A percentile compares a stretch with the other conserved stretches of the same genome.
phyloP scores from a whole-genome alignment of 1,140 invertebrate genomes.

The Coelopa frigida region DNA sequence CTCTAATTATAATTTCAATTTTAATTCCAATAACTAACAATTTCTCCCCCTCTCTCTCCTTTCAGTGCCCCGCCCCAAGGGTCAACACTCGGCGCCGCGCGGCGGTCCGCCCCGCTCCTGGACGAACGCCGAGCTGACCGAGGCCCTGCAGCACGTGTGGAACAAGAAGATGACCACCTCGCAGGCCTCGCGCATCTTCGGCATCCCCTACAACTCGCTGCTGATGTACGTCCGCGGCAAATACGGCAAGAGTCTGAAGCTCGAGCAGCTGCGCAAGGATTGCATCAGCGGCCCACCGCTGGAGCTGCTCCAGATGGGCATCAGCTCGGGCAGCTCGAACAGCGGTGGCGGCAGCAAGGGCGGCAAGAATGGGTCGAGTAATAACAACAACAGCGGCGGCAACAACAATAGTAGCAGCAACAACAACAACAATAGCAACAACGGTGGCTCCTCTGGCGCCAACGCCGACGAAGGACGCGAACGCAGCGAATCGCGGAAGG shows the following conservation, averaged over 20 bases:
- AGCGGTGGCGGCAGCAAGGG: constrained; percentile 23
- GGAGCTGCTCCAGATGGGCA: constrained; percentile 61
- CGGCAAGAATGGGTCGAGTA: constrained; percentile 34
- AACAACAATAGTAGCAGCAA: no score
- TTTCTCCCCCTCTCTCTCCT: constrained; percentile 26
- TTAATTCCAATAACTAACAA: no score
- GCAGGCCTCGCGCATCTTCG: constrained; percentile 80
- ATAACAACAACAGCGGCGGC: no score
- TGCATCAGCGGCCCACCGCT: constrained; percentile 67
- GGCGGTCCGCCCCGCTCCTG: constrained; percentile 81
- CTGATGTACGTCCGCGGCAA: constrained; percentile 89
- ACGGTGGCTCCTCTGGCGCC: constrained; percentile 9
- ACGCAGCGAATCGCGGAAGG: constrained; percentile 1
- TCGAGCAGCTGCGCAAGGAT: constrained; percentile 79
- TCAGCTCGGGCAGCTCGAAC: constrained; percentile 31
- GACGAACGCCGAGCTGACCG: constrained; percentile 83
- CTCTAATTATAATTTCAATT: no score
- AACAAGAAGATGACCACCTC: constrained; percentile 93
- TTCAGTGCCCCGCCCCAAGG: constrained; percentile 64
- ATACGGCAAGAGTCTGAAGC: constrained; percentile 80
- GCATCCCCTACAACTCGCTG: constrained; percentile 84
- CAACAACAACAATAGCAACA: no score
- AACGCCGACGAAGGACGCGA: no score
- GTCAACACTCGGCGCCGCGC: constrained; percentile 79
- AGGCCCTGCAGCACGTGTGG: constrained; percentile 84